These are phyloP conservation scores for Tachysurus vachellii DNA, from an alignment of 2,113 vertebrate genomes.

Conservation along the genomic window DNA sequence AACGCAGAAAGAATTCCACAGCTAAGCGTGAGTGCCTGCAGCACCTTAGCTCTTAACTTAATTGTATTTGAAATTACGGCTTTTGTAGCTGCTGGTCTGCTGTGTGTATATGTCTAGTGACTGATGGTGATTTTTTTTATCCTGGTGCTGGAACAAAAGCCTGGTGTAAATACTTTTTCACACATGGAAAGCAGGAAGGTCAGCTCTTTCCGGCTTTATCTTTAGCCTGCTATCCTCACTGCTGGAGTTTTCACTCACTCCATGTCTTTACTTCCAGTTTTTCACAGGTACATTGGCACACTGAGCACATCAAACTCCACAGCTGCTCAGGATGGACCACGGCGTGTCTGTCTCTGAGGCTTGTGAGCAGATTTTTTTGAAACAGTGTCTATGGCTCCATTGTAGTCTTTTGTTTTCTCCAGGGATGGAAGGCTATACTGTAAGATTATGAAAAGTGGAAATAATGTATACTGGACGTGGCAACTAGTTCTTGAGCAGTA, in stretches of 20 bases:
- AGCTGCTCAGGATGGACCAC: background rate
- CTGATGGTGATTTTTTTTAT: background rate
- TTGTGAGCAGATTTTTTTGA: slow-evolving; percentile 13
- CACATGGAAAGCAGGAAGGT: slow-evolving; percentile 11
- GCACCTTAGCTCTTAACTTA: background rate
- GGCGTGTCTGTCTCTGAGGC: background rate
- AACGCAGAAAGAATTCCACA: background rate
- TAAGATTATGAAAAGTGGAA: background rate
- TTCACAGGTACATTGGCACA: slow-evolving; percentile 13
- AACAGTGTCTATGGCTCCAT: background rate
- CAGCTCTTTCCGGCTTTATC: slow-evolving; percentile 11
- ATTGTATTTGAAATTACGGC: background rate
- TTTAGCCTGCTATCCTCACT: slow-evolving; percentile 12
- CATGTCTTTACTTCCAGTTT: background rate
- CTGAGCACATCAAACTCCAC: slow-evolving; percentile 18
- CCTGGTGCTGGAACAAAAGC: background rate
- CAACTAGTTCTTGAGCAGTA: background rate
- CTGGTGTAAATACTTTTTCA: slow-evolving; percentile 36
- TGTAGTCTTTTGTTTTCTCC: background rate
- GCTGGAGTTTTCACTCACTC: slow-evolving; percentile 18
- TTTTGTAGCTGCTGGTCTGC: background rate
- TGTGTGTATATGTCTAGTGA: background rate
- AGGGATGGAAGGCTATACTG: background rate
- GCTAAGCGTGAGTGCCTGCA: background rate
- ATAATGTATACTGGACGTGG: background rate